Evolutionary conservation across 2,113 vertebrate genomes (phyloP), one percentile per base, ranked within the genome.

Genomic region (Petrocephalus microphthalmus): DNA sequence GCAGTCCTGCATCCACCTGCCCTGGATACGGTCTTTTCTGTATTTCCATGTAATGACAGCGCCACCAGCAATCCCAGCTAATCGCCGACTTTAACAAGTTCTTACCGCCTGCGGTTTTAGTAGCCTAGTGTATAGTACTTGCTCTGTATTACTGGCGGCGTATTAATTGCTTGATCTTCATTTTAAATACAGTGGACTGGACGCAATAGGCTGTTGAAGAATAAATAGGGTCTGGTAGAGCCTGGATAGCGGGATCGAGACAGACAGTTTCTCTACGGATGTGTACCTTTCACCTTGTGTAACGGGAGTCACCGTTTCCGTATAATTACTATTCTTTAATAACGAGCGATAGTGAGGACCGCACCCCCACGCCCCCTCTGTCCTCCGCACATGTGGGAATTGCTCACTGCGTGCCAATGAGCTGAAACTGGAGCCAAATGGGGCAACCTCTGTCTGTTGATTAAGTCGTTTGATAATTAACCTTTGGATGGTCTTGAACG

Each of bases 401-500:
- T n/a, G n/a, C 74, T 71, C 29, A 29, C 42, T 54, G 29, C 33
- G 29, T 42, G 71, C 71, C 71, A 78, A 42, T 37, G 71, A 78
- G 71, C 71, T 78, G 71, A 78, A 78, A 78, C 71, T 37, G 33
- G 15, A 51, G 87, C 22, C 87, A 83, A 88, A 60, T 60, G 47
- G 87, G 54, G 17, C 53, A 49, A 45, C 53, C 42, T 82, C 19
- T 56, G 78, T 56, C 78, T 84, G 87, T 84, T 88, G 81, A 88
- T 37, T 84, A 42, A 84, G 78, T 88, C 20, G 5, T 84, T 82
- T 57, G 42, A 88, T 82, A 88, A 88, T 57, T 60, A 88, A 84
- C 74, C 87, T 84, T 87, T 83, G 13, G 20, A 74, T 8, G 64
- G 49, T 56, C 86, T 33, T 84, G 81, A 53, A n/a, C 49, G 25